phyloP scores from a whole-genome alignment of 2,113 vertebrate species.

The Mohoua ochrocephala region DNA sequence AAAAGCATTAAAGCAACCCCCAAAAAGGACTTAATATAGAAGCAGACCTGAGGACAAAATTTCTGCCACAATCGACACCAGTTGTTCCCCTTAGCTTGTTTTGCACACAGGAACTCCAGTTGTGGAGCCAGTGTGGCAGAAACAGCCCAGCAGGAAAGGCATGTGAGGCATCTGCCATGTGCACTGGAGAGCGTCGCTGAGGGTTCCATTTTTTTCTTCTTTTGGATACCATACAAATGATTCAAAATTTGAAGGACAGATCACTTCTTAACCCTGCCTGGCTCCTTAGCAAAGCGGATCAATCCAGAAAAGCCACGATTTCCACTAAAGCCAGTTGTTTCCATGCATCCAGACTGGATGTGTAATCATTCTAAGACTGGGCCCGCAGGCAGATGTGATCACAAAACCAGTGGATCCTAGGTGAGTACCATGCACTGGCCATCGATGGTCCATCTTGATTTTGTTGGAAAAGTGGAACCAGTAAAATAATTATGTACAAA shows the following conservation, averaged over 20 bases:
- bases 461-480: background rate
- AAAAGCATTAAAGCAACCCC: background rate
- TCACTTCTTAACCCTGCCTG: background rate
- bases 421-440: background rate
- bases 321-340: background rate
- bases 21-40: background rate
- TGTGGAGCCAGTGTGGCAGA: background rate
- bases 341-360: no score
- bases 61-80: background rate
- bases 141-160: background rate
- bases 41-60: background rate
- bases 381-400: background rate
- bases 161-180: background rate
- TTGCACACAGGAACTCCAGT: background rate
- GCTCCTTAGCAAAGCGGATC: background rate
- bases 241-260: background rate
- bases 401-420: background rate
- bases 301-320: background rate
- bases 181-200: fast-evolving
- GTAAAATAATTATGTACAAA: background rate
- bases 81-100: background rate
- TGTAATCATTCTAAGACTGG: background rate
- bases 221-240: background rate
- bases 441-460: background rate
- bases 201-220: background rate